Conservation (phyloP, 2,113 vertebrate genomes). For the Petrocephalus zakoni region DNA sequence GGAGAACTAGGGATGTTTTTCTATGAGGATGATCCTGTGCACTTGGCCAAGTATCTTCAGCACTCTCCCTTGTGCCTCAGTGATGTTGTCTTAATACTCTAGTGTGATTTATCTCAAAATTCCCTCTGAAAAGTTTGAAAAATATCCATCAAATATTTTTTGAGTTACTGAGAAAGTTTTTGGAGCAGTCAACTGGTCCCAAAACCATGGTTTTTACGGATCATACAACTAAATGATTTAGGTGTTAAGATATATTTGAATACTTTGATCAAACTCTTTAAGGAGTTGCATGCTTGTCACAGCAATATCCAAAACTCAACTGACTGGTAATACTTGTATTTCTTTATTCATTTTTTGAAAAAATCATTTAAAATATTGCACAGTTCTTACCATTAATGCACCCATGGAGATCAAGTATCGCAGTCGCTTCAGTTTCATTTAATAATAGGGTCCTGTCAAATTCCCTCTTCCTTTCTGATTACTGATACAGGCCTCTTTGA, state of each 20-base stretch:
- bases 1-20: not conserved
- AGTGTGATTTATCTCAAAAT: not conserved
- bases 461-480: not conserved
- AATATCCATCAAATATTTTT: not conserved
- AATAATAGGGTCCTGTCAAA: conserved; percentile 3
- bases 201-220: not conserved
- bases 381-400: not conserved
- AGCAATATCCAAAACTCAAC: not conserved
- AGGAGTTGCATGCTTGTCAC: not conserved
- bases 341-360: not conserved
- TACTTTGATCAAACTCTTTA: not conserved
- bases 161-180: not conserved
- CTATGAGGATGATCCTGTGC: not conserved
- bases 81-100: not conserved
- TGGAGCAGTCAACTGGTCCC: not conserved
- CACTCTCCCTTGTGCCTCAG: not conserved
- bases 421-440: not conserved
- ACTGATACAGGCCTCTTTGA: not conserved
- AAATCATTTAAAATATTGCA: not conserved
- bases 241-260: not conserved
- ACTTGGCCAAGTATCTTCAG: not conserved
- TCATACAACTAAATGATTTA: not conserved
- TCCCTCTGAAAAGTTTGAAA: not conserved
- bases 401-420: not conserved
- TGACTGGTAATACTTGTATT: not conserved